Evolutionary conservation across 2,113 vertebrate species (phyloP), one percentile per base, ranked within the genome.

Genomic region (Columbina picui): DNA sequence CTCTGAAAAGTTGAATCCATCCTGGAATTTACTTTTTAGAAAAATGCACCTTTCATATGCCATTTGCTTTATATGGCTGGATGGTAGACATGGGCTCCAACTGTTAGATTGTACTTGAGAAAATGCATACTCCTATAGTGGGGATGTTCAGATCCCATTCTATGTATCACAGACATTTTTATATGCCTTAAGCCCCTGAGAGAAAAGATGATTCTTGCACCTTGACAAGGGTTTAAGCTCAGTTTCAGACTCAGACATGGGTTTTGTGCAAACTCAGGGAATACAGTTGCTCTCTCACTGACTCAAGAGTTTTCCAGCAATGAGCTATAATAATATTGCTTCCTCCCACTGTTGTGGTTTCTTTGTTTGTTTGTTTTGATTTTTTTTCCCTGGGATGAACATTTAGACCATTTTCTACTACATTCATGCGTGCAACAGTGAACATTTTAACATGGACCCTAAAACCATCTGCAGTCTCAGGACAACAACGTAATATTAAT

Each of bases 271-370:
- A 50, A 8, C 17, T 65, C 30, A 57, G 20, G 7, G 2, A 87
- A 73, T 17, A 69, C 2, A 39, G 7, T 59, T 57, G 9, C 14
- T 53, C 10, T 94, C 47, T 67, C 41, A 43, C 4, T 67, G 13
- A 52, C 74, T 89, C 56, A 68, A 47, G 56, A 75, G 53, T 83
- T 69, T 73, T 49, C 43, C 50, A 85, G 36, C 39, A 93, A 15
- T 55, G 25, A 78, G 32, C 34, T 68, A 39, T 18, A 22, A 67
- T n/a, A 68, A 3, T 30, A 49, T 14, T 13, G 22, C 18, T 9
- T 47, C 34, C 34, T 59, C 32, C 29, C 29, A 63, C 10, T 49
- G 21, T 49, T 22, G 30, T n/a, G 12, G 2, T 21, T 32, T 14
- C 23, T 36, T 34, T n/a, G 5, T 45, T 34, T 6, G 12, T 59